Base-by-base conservation (phyloP, 1,140 invertebrate genomes). In the Parasteatoda tepidariorum region DNA sequence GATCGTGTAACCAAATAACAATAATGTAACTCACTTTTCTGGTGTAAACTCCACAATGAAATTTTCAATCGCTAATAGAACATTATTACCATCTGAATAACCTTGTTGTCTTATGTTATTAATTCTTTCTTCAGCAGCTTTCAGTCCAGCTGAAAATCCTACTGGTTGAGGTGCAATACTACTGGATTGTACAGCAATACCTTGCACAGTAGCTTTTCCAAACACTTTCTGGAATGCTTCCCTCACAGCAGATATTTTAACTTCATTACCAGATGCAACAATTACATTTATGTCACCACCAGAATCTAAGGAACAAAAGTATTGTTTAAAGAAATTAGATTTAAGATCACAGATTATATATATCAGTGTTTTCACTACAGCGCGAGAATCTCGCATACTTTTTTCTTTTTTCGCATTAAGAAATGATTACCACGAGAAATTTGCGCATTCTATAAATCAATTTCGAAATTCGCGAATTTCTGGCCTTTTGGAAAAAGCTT, bases 221-320 rank as follows among this genome's bases (percentile, higher is more conserved):
- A 96, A 95, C 5, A 94, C 92, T 78, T 90, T 88, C 88, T 95
- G 94, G 87, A 96, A 95, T 83, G 94, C 95, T 89, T 96, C 94
- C 87, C 94, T 91, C n/a, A 96, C 89, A 13, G 94, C 91, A 85
- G 92, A 92, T 34, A 96, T 89, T 90, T 95, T 94, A 1, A 91
- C 91, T 87, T 95, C 94, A 88, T 95, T 94, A 78, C 93, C 92
- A 6, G 94, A 95, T 38, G 94, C 93, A 11, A 96, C 94, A 54
- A 94, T 89, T 22, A 96, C 89, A 87, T 94, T 92, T 13, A 94
- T 88, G 89, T 95, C 94, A 62, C 94, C 94, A 41, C 94, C 94
- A 87, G 93, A 93, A 90, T 93, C 94, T 95, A 88, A 15, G 85
- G 85, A n/a, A 57, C 24, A 59, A n/a, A 2, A 64, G 2, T 3